phyloP scores from a whole-genome alignment of 2,113 vertebrate species.

The Lontra canadensis region DNA sequence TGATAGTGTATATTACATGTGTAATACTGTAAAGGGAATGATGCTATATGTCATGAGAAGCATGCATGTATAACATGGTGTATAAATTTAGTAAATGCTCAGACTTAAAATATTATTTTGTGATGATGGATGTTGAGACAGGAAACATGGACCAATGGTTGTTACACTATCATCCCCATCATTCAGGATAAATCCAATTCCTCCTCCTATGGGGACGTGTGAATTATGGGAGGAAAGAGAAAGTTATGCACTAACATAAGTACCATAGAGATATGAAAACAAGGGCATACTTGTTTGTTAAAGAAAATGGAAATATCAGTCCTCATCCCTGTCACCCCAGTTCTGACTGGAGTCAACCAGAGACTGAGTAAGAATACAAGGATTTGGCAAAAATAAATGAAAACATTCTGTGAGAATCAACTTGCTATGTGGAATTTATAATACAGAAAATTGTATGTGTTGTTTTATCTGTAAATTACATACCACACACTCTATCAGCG shows the following conservation, averaged over 20 bases:
- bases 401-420: not conserved
- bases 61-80: not conserved
- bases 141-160: not conserved
- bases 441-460: not conserved
- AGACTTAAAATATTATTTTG: not conserved
- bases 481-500: not conserved
- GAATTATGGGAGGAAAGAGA: not conserved
- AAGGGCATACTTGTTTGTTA: not conserved
- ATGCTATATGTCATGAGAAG: not conserved
- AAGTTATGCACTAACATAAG: not conserved
- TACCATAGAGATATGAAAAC: not conserved
- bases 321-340: not conserved
- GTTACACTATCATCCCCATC: not conserved
- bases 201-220: not conserved
- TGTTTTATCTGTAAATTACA: conserved; percentile 2
- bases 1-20: not conserved
- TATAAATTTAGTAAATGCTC: not conserved
- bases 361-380: not conserved
- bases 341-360: too few species aligned
- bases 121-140: not conserved
- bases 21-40: not conserved
- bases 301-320: not conserved
- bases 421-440: not conserved
- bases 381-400: not conserved
- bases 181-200: not conserved